Conservation (phyloP, 1,140 invertebrate genomes). For the Luehdorfia chinensis region DNA sequence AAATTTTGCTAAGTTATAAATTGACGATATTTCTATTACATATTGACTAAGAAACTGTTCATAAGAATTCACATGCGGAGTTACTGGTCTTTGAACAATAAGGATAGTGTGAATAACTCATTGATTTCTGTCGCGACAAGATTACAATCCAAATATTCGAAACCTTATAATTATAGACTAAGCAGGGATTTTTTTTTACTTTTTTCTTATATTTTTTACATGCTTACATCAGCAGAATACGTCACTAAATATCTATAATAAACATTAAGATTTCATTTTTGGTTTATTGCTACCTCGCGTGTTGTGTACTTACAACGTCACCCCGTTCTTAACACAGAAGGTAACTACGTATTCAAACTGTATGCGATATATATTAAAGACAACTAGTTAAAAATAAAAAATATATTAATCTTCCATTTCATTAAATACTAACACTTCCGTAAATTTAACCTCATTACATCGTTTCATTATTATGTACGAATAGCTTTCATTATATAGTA, state of each 20-base stretch:
- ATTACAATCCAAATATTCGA: slow-evolving; percentile 65
- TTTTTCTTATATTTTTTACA: slow-evolving; percentile 67
- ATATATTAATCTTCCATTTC: slow-evolving; percentile 73
- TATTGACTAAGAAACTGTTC: slow-evolving; percentile 75
- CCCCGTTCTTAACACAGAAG: slow-evolving; percentile 31
- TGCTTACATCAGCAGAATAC: slow-evolving; percentile 74
- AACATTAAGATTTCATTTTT: slow-evolving; percentile 73
- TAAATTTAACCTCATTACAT: slow-evolving; percentile 63
- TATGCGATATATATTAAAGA: slow-evolving; percentile 48
- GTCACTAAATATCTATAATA: slow-evolving; percentile 66
- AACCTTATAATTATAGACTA: slow-evolving; percentile 71
- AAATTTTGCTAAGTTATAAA: slow-evolving; percentile 77
- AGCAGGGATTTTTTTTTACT: slow-evolving; percentile 74
- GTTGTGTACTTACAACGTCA: slow-evolving; percentile 38
- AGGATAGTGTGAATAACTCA: slow-evolving; percentile 45
- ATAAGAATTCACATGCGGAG: slow-evolving; percentile 73
- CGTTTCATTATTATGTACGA: slow-evolving; percentile 70
- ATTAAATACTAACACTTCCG: slow-evolving; percentile 63
- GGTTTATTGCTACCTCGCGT: slow-evolving; percentile 72
- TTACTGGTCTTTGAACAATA: slow-evolving; percentile 30
- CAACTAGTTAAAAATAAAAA: slow-evolving; percentile 76
- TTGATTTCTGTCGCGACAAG: slow-evolving; percentile 59
- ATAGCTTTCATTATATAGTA: slow-evolving; percentile 66
- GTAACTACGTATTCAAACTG: slow-evolving; percentile 54
- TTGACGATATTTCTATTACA: slow-evolving; percentile 73